Base-by-base conservation (phyloP, 1,140 invertebrate genomes). In the Bombus soroeensis region DNA sequence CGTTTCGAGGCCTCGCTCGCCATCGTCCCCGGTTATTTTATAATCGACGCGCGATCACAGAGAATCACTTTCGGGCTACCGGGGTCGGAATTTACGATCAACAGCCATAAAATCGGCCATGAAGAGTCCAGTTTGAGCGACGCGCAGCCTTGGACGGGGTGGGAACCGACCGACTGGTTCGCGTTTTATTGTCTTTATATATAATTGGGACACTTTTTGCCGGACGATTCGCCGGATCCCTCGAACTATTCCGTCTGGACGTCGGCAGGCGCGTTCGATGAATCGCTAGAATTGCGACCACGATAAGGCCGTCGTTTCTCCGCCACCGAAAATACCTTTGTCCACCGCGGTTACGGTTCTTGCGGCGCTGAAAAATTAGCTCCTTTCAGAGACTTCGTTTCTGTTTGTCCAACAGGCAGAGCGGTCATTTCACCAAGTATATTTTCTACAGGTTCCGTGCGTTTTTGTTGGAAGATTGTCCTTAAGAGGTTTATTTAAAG, bases 141-240 rank as follows among this genome's bases (percentile, higher is more conserved):
- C 80, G 74, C 34, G 47, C 6, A 64, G n/a, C 66, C 68, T 83
- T 74, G 84, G 87, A 41, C 87, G 43, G 84, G 87, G 88, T 91
- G 92, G 88, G 91, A 93, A 92, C 64, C 84, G 59, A 74, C 71
- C 87, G 77, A 79, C 79, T 71, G 70, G 83, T 53, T 93, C 89
- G 91, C 87, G 92, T 94, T 93, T 94, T 94, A 92, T 92, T 93
- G 91, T 93, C 93, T 93, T 94, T 94, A 92, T 93, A 93, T 91
- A 94, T 94, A 94, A 94, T 94, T 94, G 93, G 93, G 89, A 91
- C 88, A 92, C 88, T 91, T 93, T 94, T 94, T 94, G 91, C 86
- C 10, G 3, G 13, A 68, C 85, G 75, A 88, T 68, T 78, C 74
- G 87, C 86, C 83, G 87, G 75, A 57, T 87, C 87, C 41, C 83